Conservation (phyloP, 2,113 vertebrate genomes). For the Saccopteryx bilineata region DNA sequence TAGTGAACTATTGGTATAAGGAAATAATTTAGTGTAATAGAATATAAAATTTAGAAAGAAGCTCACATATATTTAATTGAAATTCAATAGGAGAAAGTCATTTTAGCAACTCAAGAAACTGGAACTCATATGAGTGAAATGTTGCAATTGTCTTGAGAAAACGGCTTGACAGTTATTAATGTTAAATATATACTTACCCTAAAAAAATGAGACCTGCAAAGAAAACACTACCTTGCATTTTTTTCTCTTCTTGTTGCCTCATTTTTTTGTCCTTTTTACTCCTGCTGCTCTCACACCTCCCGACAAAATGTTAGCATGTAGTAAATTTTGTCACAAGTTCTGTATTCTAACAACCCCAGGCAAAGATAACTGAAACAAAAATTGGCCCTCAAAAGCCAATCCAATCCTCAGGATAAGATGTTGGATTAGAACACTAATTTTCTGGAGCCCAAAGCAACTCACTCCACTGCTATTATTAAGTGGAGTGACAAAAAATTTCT, state of each 20-base stretch:
- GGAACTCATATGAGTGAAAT: not conserved
- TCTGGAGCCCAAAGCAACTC: not conserved
- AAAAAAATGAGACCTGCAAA: not conserved
- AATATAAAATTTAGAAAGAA: not conserved
- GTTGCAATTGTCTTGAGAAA: not conserved
- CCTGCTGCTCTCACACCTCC: not conserved
- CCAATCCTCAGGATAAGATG: not conserved
- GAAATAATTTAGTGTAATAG: not conserved
- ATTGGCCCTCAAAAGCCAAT: not conserved
- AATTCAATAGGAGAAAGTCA: not conserved
- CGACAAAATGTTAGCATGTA: not conserved
- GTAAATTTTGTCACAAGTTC: not conserved
- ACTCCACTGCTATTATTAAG: not conserved
- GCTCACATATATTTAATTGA: not conserved
- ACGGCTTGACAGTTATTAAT: not conserved
- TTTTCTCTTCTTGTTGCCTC: not conserved
- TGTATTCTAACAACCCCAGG: not conserved
- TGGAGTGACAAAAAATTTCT: not conserved
- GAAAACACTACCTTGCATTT: not conserved
- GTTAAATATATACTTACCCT: not conserved
- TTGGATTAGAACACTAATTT: not conserved
- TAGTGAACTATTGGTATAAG: not conserved
- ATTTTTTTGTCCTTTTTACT: not conserved
- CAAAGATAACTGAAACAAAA: not conserved
- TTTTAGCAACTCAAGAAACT: not conserved